These are phyloP conservation scores for Brevimyrus niger DNA, from an alignment of 2,113 vertebrate species.

Conservation along the genomic window DNA sequence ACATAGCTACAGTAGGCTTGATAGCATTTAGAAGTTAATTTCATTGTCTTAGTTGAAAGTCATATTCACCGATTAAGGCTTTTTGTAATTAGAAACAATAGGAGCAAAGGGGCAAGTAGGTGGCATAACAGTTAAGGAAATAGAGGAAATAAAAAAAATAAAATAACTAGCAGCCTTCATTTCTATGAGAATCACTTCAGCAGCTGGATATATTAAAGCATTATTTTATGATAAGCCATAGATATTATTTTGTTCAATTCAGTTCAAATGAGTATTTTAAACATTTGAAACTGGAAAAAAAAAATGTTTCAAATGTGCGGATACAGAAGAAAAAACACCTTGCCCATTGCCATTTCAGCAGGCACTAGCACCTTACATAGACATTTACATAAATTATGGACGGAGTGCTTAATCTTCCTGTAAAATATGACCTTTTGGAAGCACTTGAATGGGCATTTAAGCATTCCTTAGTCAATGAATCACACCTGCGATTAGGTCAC, in stretches of 20 bases:
- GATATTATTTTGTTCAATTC: neutral
- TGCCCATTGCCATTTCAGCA: neutral
- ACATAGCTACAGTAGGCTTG: neutral
- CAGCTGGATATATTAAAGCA: neutral
- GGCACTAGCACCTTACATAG: neutral
- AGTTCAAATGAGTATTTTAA: neutral
- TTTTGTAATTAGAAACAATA: neutral
- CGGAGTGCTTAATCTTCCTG: slow-evolving; percentile 17
- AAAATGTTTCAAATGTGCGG: neutral
- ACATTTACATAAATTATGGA: slow-evolving; percentile 27
- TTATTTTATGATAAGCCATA: neutral
- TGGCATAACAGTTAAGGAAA: neutral
- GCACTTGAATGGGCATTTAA: slow-evolving; percentile 20
- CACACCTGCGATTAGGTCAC: slow-evolving; percentile 5
- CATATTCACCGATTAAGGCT: neutral
- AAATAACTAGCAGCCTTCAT: neutral
- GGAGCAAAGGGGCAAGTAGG: neutral
- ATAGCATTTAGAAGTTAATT: neutral
- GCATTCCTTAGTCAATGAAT: slow-evolving; percentile 1
- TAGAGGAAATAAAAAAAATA: neutral
- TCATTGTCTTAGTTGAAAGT: neutral
- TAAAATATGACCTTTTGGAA: slow-evolving; percentile 26
- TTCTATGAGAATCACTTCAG: neutral
- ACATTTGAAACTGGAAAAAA: neutral
- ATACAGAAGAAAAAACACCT: neutral